A percentile compares a stretch with the other conserved stretches of the same genome.
Conservation (phyloP, 1,140 invertebrate genomes). For the Euglossa dilemma region DNA sequence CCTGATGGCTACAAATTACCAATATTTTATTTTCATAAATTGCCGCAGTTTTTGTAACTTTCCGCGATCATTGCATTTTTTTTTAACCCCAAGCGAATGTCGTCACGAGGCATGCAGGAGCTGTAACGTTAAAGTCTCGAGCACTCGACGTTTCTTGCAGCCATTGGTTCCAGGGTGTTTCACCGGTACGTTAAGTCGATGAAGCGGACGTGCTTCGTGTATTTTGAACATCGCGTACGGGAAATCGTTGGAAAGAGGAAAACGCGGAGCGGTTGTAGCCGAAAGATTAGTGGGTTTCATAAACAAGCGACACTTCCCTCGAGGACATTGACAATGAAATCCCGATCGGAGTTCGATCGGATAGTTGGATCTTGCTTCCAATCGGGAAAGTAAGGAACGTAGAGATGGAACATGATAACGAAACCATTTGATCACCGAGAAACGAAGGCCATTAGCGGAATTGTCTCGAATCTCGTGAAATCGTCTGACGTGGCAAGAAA, state of each 20-base stretch:
- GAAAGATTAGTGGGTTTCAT: not conserved
- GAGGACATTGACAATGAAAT: not conserved
- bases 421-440: not conserved
- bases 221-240: not conserved
- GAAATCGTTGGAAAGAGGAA: not conserved
- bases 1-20: slow-evolving; percentile 7
- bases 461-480: slow-evolving; percentile 36
- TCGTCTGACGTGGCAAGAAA: not conserved
- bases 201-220: not conserved
- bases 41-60: not conserved
- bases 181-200: not conserved
- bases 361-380: not conserved
- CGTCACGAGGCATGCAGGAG: not conserved
- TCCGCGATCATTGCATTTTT: not conserved
- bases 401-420: not conserved
- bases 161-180: not conserved
- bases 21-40: not conserved
- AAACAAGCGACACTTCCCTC: not conserved
- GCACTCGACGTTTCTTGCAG: not conserved
- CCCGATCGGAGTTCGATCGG: not conserved
- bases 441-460: not conserved
- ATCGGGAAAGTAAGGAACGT: not conserved
- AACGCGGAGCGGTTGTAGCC: no score
- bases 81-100: not conserved
- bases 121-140: not conserved